Base-by-base conservation (phyloP, 2,113 vertebrate genomes). In the Callospermophilus lateralis region DNA sequence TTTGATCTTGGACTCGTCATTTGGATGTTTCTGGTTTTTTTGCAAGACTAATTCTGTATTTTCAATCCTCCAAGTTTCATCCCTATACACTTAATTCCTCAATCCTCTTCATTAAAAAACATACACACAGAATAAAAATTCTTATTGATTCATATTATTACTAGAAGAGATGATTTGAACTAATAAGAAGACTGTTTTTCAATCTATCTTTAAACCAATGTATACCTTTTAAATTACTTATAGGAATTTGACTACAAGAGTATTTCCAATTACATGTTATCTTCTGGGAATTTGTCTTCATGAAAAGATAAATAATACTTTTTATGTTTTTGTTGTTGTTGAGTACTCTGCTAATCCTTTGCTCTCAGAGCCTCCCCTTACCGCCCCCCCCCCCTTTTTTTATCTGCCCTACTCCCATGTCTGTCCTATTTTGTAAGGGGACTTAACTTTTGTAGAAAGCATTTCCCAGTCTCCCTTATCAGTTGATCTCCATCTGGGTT, bases 121-220 rank as follows among this genome's bases (percentile, higher is more conserved):
- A 90, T 3, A 42, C 4, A 67, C 22, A 65, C 3, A 51, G 20
- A 74, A 42, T 74, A 88, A 90, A 61, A 88, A 78, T 39, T 48
- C 15, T 90, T 65, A 70, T 6, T 42, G 28, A 81, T 39, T 83
- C 32, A 80, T 70, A 80, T 90, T 81, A 91, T 77, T 89, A 85
- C 81, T 6, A 88, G 22, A 12, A 58, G 9, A 78, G 28, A 61
- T 67, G 13, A 26, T 91, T 45, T 83, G 53, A 84, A 81, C 45
- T 77, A 51, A 22, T 70, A 72, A 61, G 45, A 87, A 78, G 39
- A 72, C 10, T 37, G 11, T 90, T 22, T 79, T 88, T 51, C 0
- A 74, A 20, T 74, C 34, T 84, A 19, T 96, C 42, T 93, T 84
- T 67, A 80, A 90, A 90, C 37, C 9, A 39, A 48, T 72, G 39